Evolutionary conservation across 2,888 invertebrate species (phyloP), one percentile per base, ranked within the genome.

Genomic region (Hypomecis atomaria): DNA sequence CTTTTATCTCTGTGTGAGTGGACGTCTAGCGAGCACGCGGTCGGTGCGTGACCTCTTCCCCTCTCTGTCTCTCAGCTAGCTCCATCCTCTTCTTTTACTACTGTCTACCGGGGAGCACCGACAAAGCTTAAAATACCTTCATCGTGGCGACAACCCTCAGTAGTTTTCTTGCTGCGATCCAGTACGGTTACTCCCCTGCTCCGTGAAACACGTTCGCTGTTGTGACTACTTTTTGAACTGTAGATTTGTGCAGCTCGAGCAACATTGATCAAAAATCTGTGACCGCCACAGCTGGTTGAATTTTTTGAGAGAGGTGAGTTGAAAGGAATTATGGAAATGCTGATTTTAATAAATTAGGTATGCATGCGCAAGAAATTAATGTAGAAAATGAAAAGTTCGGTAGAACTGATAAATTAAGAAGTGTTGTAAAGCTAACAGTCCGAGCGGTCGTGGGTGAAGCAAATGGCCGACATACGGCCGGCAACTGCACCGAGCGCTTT

Each of bases 101-200:
- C 68, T 70, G 70, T 68, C 69, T 65, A 69, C 82, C 79, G 88
- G 89, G 89, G 88, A 88, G 83, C 82, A 83, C 85, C 81, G 81
- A 78, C 79, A 76, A 86, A 85, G 88, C 88, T 91, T 91, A 87
- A 90, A 90, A 89, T 90, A 92, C 85, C 84, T 82, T 76, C 78
- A 76, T 74, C 79, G 81, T 76, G 77, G 78, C 78, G 79, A 73
- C 81, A 83, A 83, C 85, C 84, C 84, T 88, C 90, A 92, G 92
- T 92, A 77, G 84, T 86, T 84, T 85, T 85, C 82, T 77, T 86
- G 84, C 82, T 85, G 84, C 81, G 80, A 77, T 82, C 70, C 82
- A 72, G 82, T 78, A 79, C 82, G 82, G 79, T 84, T 58, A 69
- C 76, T 74, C 65, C 67, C 67, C 74, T 74, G 71, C 71, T 71